Conservation (phyloP, 2,888 invertebrate species). For the Drosophila recens region DNA sequence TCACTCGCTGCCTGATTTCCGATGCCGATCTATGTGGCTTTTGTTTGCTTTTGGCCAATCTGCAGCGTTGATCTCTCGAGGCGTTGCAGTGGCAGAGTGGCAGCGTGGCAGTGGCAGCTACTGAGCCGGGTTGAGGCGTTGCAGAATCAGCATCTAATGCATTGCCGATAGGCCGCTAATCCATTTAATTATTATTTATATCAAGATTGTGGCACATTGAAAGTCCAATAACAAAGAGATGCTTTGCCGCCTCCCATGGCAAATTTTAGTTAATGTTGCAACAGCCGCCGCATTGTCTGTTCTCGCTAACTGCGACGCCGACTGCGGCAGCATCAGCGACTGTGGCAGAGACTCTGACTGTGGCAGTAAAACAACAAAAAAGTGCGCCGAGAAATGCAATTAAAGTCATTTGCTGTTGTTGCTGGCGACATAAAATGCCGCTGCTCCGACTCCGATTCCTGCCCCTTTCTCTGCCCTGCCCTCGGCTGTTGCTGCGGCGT, state of each 20-base stretch:
- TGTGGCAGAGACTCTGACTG: conserved; percentile 4
- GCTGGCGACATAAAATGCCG: conserved; percentile 82
- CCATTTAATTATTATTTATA: conserved; percentile 81
- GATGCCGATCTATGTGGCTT: conserved; percentile 48
- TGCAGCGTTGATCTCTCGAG: conserved; percentile 51
- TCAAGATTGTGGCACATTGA: conserved; percentile 63
- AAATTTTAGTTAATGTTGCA: conserved; percentile 60
- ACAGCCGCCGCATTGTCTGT: conserved; percentile 74
- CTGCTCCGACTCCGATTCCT: conserved; percentile 41
- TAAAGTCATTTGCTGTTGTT: conserved; percentile 83
- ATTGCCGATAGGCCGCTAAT: conserved; percentile 68
- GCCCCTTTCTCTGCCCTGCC: too few relatives aligned
- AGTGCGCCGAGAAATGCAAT: conserved; percentile 83
- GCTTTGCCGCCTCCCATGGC: conserved; percentile 30
- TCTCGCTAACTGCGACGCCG: conserved; percentile 37
- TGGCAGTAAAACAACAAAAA: conserved; percentile 55
- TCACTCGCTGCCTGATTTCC: conserved; percentile 33
- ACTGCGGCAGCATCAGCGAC: conserved; percentile 1
- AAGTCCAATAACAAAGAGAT: conserved; percentile 40
- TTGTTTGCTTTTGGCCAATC: conserved; percentile 69
- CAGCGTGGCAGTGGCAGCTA: conserved; percentile 38
- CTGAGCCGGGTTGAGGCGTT: conserved; percentile 53
- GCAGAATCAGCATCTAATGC: conserved; percentile 66
- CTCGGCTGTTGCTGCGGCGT: conserved; percentile 56
- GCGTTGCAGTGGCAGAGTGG: conserved; percentile 50